These are phyloP conservation scores for Hoplodrina ambigua DNA, from an alignment of 2,888 invertebrate species.

Conservation along the genomic window DNA sequence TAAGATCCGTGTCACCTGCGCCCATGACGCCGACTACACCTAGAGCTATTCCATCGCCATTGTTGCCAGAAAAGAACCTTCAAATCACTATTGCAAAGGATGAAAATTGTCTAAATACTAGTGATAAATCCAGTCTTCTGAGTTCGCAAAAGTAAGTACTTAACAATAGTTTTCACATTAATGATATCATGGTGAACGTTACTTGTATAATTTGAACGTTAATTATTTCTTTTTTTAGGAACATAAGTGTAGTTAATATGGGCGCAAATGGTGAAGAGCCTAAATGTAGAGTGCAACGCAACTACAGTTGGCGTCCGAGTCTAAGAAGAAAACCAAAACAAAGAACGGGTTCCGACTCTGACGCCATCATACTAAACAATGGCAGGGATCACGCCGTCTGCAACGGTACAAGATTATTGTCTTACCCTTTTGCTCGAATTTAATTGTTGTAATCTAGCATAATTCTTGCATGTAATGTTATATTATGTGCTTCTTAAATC, in stretches of 20 bases:
- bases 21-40: slow-evolving; percentile 81
- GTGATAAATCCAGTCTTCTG: slow-evolving; percentile 87
- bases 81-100: slow-evolving; percentile 84
- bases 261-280: slow-evolving; percentile 77
- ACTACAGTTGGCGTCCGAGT: slow-evolving; percentile 95
- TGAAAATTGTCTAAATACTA: slow-evolving; percentile 83
- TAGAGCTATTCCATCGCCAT: slow-evolving; percentile 80
- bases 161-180: too few species aligned
- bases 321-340: slow-evolving; percentile 92
- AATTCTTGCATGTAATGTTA: slow-evolving; percentile 11
- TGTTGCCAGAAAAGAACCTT: slow-evolving; percentile 84
- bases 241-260: slow-evolving; percentile 77
- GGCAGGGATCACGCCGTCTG: slow-evolving; percentile 94
- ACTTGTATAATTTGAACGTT: neutral
- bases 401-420: slow-evolving; percentile 88
- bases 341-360: slow-evolving; percentile 90
- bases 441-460: neutral
- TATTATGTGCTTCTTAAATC: slow-evolving; percentile 15
- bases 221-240: slow-evolving; percentile 68
- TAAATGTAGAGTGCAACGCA: slow-evolving; percentile 91
- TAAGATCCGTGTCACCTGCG: slow-evolving; percentile 76
- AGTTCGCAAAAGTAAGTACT: slow-evolving; percentile 86
- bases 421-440: neutral
- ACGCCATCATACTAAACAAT: slow-evolving; percentile 92
- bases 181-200: too few species aligned